phyloP scores from a whole-genome alignment of 2,113 vertebrate genomes.

The Ariopsis seemanni region DNA sequence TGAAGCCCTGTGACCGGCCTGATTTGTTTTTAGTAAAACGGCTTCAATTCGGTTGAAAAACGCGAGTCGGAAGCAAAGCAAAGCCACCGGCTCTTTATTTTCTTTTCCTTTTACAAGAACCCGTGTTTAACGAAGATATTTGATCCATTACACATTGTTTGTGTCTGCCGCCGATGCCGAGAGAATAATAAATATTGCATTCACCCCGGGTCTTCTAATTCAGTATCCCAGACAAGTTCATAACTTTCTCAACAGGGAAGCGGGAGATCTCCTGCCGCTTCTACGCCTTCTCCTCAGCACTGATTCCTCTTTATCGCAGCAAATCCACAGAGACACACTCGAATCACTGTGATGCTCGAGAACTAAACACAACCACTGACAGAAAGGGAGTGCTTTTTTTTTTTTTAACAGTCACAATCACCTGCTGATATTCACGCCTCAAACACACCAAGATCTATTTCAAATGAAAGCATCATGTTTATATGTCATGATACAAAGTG shows the following conservation, averaged over 20 bases:
- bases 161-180: slow-evolving; percentile 64
- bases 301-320: slow-evolving; percentile 44
- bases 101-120: slow-evolving; percentile 55
- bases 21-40: slow-evolving; percentile 46
- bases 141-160: slow-evolving; percentile 74
- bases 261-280: slow-evolving; percentile 63
- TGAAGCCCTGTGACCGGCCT: slow-evolving; percentile 50
- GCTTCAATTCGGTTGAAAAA: slow-evolving; percentile 54
- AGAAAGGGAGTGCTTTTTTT: slow-evolving; percentile 27
- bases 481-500: not conserved
- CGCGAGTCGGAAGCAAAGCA: slow-evolving; percentile 12
- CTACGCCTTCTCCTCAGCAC: slow-evolving; percentile 58
- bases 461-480: not conserved
- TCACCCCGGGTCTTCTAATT: slow-evolving; percentile 61
- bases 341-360: not conserved
- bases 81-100: slow-evolving; percentile 18
- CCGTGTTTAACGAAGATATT: slow-evolving; percentile 67
- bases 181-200: slow-evolving; percentile 72
- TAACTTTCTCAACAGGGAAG: slow-evolving; percentile 69
- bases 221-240: slow-evolving; percentile 70
- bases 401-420: slow-evolving; percentile 54
- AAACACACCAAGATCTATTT: not conserved
- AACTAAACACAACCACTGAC: not conserved
- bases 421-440: not conserved
- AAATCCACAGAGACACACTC: slow-evolving; percentile 54